Conservation (phyloP, 2,888 invertebrate species). For the Caenorhabditis sulstoni region DNA sequence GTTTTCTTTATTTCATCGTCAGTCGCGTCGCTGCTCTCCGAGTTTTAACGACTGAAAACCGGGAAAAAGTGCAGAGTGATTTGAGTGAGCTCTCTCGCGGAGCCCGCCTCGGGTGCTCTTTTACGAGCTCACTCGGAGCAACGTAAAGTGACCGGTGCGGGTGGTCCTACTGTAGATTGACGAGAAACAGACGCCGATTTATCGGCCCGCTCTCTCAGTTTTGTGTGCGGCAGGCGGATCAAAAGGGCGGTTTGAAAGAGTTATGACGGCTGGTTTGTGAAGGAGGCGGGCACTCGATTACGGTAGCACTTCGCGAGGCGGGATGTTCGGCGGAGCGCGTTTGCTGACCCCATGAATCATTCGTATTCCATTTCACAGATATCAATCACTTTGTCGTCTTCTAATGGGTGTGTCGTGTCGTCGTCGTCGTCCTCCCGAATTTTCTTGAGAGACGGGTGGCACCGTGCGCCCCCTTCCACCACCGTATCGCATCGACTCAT, state of each 20-base stretch:
- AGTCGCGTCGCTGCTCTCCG: too few species aligned
- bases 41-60: constrained; percentile 6
- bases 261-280: constrained; percentile 14
- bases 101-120: background rate
- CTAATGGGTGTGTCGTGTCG: too few species aligned
- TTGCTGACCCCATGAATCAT: background rate
- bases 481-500: too few species aligned
- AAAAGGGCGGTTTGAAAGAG: too few species aligned
- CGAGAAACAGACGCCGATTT: constrained; percentile 16
- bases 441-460: too few species aligned
- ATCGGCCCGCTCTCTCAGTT: background rate
- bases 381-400: too few species aligned
- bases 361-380: too few species aligned
- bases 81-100: constrained; percentile 31
- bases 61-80: constrained; percentile 38
- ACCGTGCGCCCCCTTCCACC: too few species aligned
- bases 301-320: background rate
- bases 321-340: background rate
- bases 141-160: constrained; percentile 43
- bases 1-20: too few species aligned
- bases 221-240: too few species aligned
- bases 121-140: constrained; percentile 43
- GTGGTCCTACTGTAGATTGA: constrained; percentile 37
- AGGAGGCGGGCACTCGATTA: background rate
- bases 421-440: too few species aligned